Evolutionary conservation across 2,113 vertebrate species (phyloP).

Genomic region (Ammodytes dubius): DNA sequence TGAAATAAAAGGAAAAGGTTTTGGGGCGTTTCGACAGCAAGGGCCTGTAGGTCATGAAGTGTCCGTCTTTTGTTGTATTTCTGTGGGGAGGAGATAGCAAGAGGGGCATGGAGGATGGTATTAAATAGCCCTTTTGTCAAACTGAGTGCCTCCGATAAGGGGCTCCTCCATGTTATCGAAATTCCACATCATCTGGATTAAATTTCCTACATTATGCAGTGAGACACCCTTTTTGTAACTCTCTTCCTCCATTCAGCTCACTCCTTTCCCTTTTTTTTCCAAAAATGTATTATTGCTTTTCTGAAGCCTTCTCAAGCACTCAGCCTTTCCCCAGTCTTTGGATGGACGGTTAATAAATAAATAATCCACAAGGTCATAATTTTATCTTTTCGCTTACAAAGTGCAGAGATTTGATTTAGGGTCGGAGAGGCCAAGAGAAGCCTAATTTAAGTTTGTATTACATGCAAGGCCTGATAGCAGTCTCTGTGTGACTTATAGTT

Average conservation of each 20-base stretch:
- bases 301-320: constrained; percentile 68
- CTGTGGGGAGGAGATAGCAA: constrained; percentile 83
- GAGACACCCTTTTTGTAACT: constrained; percentile 55
- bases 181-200: constrained; percentile 91
- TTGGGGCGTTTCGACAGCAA: constrained; percentile 46
- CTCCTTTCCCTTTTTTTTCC: constrained; percentile 78
- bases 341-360: constrained; percentile 45
- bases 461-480: constrained; percentile 39
- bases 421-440: constrained; percentile 46
- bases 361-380: constrained; percentile 52
- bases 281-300: constrained; percentile 67
- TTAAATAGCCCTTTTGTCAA: constrained; percentile 91
- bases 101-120: constrained; percentile 84
- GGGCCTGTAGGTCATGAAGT: constrained; percentile 63
- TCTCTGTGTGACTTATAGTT: constrained; percentile 10
- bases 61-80: constrained; percentile 80
- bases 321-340: constrained; percentile 34
- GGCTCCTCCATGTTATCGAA: constrained; percentile 88
- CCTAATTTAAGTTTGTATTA: constrained; percentile 75
- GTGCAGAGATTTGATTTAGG: constrained; percentile 53
- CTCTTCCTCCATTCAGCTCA: constrained; percentile 71
- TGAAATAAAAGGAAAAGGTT: constrained; percentile 13
- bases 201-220: constrained; percentile 91
- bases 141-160: constrained; percentile 91
- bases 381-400: constrained; percentile 39